Percentiles rank a stretch among this genome's conserved stretches.
Evolutionary conservation across 2,113 vertebrate genomes (phyloP).

Genomic region (Galbula dea): DNA sequence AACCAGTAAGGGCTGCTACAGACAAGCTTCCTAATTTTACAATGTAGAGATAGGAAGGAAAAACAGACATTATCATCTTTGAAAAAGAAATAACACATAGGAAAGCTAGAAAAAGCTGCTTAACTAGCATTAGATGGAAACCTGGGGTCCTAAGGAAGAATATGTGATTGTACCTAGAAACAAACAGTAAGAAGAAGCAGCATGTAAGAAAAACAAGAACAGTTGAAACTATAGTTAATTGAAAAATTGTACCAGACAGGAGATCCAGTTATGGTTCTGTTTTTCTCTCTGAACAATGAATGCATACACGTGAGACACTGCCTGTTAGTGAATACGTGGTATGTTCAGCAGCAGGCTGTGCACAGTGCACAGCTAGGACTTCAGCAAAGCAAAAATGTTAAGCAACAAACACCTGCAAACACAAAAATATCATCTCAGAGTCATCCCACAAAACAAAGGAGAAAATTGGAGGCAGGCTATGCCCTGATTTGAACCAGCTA

Average conservation of each 20-base stretch:
- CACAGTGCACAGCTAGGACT: neutral
- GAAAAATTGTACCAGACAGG: neutral
- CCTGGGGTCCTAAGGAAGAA: neutral
- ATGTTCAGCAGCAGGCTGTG: neutral
- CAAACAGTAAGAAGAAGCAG: neutral
- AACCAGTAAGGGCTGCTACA: neutral
- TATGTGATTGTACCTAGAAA: neutral
- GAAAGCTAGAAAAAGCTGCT: neutral
- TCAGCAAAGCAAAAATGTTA: neutral
- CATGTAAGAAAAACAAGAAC: neutral
- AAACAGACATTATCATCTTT: neutral
- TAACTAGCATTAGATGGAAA: neutral
- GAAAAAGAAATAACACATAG: neutral
- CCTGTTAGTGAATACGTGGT: neutral
- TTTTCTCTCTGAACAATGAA: neutral
- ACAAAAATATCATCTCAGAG: neutral
- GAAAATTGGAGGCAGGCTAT: neutral
- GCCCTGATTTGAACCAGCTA: slow-evolving; percentile 1
- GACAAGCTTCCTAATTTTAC: neutral
- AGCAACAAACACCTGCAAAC: slow-evolving; percentile 1
- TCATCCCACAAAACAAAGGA: neutral
- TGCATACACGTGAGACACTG: neutral
- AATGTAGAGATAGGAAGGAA: neutral
- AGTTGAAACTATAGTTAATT: neutral
- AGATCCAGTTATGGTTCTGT: neutral